Conservation (phyloP, 2,888 invertebrate species). For the Himalopsyche japonica region DNA sequence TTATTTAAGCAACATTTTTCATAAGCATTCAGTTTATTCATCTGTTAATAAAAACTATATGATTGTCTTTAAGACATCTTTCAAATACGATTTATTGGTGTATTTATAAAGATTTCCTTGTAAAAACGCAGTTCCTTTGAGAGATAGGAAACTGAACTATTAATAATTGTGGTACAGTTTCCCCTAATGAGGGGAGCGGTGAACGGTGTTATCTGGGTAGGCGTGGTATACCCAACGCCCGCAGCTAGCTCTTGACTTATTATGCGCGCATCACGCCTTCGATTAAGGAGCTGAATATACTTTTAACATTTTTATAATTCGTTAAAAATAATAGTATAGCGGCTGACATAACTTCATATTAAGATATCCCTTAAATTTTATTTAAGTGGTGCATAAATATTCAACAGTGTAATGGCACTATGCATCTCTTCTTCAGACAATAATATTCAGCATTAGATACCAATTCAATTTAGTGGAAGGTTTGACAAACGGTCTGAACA, state of each 20-base stretch:
- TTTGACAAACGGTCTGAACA: no score
- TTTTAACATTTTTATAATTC: not conserved
- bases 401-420: no score
- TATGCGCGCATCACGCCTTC: not conserved
- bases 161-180: not conserved
- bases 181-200: not conserved
- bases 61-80: no score
- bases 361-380: not conserved
- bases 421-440: no score
- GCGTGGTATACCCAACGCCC: slow-evolving; percentile 2
- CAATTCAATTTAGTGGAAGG: no score
- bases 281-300: not conserved
- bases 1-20: no score
- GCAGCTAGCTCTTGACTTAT: not conserved
- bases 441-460: no score
- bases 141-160: not conserved
- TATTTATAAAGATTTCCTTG: no score
- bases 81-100: no score
- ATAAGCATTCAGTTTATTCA: no score
- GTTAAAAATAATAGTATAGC: not conserved
- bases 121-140: not conserved
- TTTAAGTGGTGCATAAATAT: no score
- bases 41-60: no score
- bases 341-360: not conserved
- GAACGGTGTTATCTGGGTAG: not conserved